Percentiles rank a stretch among this genome's conserved stretches.
Conservation (phyloP, 2,888 invertebrate species). For the Andrena fulva region DNA sequence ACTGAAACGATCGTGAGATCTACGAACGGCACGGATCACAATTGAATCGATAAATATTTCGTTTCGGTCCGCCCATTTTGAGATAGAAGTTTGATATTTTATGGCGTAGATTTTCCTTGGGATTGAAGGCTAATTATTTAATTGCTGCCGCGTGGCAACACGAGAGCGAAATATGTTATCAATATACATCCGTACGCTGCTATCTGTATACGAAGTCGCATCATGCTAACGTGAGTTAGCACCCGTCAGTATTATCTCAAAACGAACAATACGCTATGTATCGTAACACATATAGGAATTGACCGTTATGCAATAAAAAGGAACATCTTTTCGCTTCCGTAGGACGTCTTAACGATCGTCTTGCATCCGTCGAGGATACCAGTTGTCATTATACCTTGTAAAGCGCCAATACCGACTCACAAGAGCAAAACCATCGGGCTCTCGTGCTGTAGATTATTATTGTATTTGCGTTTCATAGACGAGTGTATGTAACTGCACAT, state of each 20-base stretch:
- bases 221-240: slow-evolving; percentile 15
- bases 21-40: too few relatives aligned
- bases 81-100: neutral
- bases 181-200: slow-evolving; percentile 3
- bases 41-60: too few relatives aligned
- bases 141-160: neutral
- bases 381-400: slow-evolving; percentile 25
- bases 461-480: slow-evolving; percentile 68
- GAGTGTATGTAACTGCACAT: slow-evolving; percentile 74
- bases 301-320: slow-evolving; percentile 42
- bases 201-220: slow-evolving; percentile 11
- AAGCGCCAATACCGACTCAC: slow-evolving; percentile 28
- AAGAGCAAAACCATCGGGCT: slow-evolving; percentile 35
- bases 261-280: slow-evolving; percentile 26
- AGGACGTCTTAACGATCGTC: slow-evolving; percentile 23
- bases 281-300: slow-evolving; percentile 49
- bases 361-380: slow-evolving; percentile 1
- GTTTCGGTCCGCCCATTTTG: too few relatives aligned
- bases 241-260: slow-evolving; percentile 27
- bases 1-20: too few relatives aligned
- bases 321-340: slow-evolving; percentile 47
- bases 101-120: neutral
- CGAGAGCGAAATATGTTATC: neutral
- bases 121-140: neutral
- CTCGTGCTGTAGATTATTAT: slow-evolving; percentile 53